Base-by-base conservation (phyloP, 2,888 invertebrate genomes). In the Sphecodes monilicornis region DNA sequence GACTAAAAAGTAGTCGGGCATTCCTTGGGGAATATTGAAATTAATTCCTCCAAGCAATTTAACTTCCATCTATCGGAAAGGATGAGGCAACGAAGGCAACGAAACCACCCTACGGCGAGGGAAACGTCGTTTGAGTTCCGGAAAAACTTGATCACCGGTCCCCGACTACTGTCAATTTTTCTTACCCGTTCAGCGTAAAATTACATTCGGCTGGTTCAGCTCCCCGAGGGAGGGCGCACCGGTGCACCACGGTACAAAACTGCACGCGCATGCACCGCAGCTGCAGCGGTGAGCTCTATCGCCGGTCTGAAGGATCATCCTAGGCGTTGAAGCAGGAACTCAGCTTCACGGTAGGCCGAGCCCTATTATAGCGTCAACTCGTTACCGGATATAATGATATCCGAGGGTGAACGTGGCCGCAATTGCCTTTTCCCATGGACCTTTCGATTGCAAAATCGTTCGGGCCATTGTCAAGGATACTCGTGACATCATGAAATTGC, bases 141-240 rank as follows among this genome's bases (percentile, higher is more conserved):
- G n/a, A 41, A 71, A 66, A 78, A 66, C 26, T 60, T 43, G 57
- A 77, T 80, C 36, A 50, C 5, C 50, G 16, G 26, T 13, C 46
- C 8, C 54, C 22, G 57, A 26, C 41, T 73, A 22, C 36, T 85
- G 89, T 80, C 89, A 90, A 90, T 92, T 90, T 91, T 90, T 91
- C 89, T 89, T 86, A 89, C 80, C 86, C 87, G 87, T 88, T 89
- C 87, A 88, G 86, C 91, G 88, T 86, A 89, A 92, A 91, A 91
- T 90, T 90, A 86, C 87, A 86, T 89, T 88, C 84, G 82, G 81
- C 72, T 54, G 16, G 41, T 36, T 69, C 50, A 54, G 13, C 22
- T 36, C 50, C 75, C 75, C 46, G 39, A 13, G n/a, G 41, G 57
- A 29, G 41, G 26, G 18, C 32, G 54, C 54, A 1, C 5, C 13